These are phyloP conservation scores for Drosophila mulleri DNA, from an alignment of 2,888 invertebrate genomes.

Conservation along the genomic window DNA sequence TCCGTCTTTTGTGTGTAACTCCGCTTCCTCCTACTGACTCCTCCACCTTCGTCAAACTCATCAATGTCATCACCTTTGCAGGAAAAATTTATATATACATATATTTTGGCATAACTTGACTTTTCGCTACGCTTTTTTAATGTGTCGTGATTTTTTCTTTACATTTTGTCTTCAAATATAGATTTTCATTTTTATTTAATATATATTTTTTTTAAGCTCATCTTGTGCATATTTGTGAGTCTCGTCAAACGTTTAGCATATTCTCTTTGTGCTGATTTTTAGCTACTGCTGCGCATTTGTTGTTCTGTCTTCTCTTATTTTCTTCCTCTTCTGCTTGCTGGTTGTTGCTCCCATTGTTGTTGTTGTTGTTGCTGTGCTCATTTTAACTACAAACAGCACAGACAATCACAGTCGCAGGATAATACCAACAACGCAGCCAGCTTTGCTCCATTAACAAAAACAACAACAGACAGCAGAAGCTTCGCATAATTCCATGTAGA, in stretches of 20 bases:
- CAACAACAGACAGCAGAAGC: constrained; percentile 68
- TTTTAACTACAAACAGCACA: constrained; percentile 73
- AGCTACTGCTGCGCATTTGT: constrained; percentile 66
- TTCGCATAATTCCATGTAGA: constrained; percentile 75
- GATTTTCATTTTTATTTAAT: not conserved
- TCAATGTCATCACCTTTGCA: constrained; percentile 8
- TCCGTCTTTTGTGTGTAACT: not conserved
- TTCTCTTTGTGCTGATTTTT: constrained; percentile 65
- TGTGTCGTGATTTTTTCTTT: constrained; percentile 36
- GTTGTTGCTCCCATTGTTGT: constrained; percentile 37
- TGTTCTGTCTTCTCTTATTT: constrained; percentile 23
- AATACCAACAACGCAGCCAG: constrained; percentile 60
- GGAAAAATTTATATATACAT: not conserved
- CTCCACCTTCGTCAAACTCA: not conserved
- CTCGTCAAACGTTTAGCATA: constrained; percentile 72
- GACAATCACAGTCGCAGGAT: constrained; percentile 76
- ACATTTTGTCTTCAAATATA: constrained; percentile 7
- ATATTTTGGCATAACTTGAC: constrained; percentile 3
- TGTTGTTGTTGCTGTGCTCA: constrained; percentile 55
- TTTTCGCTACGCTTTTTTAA: constrained; percentile 20
- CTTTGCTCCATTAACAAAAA: constrained; percentile 75
- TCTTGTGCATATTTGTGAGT: constrained; percentile 46
- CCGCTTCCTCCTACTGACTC: not conserved
- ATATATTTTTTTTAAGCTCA: constrained; percentile 37
- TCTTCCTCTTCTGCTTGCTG: constrained; percentile 39